Percentiles rank a stretch among this genome's conserved stretches.
Conservation (phyloP, 92 coral and sea anemone species). For the Pocillopora meandrina region DNA sequence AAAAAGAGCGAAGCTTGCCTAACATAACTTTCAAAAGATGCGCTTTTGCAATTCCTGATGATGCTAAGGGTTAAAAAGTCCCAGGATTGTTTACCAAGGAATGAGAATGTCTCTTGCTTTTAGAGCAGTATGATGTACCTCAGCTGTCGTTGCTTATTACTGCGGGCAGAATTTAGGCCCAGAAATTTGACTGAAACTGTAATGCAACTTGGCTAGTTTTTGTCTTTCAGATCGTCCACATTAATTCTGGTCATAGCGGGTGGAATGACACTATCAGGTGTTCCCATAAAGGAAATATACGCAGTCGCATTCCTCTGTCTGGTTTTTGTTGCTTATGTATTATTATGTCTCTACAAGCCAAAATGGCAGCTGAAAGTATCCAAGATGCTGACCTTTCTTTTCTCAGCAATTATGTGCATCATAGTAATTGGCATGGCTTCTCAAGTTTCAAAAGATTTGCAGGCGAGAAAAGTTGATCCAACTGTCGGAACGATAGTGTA, state of each 20-base stretch:
- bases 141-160: no score
- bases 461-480: neutral
- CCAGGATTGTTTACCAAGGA: no score
- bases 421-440: conserved; percentile 61
- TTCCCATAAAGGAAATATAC: conserved; percentile 36
- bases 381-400: conserved; percentile 61
- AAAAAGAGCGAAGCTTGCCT: no score
- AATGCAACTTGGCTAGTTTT: neutral
- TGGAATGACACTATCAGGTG: conserved; percentile 49
- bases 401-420: conserved; percentile 64
- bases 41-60: no score
- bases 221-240: conserved; percentile 55
- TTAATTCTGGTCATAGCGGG: conserved; percentile 57
- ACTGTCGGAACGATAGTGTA: neutral
- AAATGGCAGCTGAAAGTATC: conserved; percentile 59
- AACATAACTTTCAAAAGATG: no score
- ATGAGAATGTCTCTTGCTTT: no score
- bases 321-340: conserved; percentile 14
- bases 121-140: no score
- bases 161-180: no score
- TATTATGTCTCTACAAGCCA: conserved; percentile 48
- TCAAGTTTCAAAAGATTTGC: conserved; percentile 52
- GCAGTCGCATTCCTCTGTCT: conserved; percentile 31
- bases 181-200: neutral
- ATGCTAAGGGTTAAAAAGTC: no score